phyloP scores from a whole-genome alignment of 2,888 invertebrate genomes.

The Margaritifera margaritifera region DNA sequence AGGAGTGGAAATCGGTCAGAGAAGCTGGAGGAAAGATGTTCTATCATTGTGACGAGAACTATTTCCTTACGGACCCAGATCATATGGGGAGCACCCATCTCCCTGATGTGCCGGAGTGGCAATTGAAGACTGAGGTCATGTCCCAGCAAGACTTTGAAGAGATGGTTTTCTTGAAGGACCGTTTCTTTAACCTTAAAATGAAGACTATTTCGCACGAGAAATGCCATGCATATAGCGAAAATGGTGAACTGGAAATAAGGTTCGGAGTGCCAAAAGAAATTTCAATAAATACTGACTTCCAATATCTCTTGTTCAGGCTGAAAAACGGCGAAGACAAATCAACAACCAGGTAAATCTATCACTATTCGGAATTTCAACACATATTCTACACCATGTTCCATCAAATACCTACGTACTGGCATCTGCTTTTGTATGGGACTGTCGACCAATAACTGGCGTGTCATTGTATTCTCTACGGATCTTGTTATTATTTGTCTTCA shows the following conservation, averaged over 20 bases:
- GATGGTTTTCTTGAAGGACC: slow-evolving; percentile 63
- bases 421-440: no score
- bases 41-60: slow-evolving; percentile 66
- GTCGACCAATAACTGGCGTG: no score
- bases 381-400: no score
- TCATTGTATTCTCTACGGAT: no score
- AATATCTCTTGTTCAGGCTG: slow-evolving; percentile 40
- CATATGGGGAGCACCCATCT: slow-evolving; percentile 60
- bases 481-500: no score
- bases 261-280: slow-evolving; percentile 37
- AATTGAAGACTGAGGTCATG: slow-evolving; percentile 51
- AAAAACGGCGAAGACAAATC: slow-evolving; percentile 19
- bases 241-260: slow-evolving; percentile 44
- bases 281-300: slow-evolving; percentile 40
- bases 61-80: slow-evolving; percentile 66
- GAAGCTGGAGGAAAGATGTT: slow-evolving; percentile 23
- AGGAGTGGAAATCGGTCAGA: slow-evolving; percentile 14
- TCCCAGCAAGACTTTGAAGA: slow-evolving; percentile 54
- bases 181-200: slow-evolving; percentile 60
- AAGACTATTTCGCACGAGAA: slow-evolving; percentile 45
- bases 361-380: no score
- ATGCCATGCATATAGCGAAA: slow-evolving; percentile 40
- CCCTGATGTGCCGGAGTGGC: slow-evolving; percentile 57
- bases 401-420: no score
- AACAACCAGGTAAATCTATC: slow-evolving; percentile 23